Conservation (phyloP, 2,888 invertebrate species). For the Lasioglossum malachurum region DNA sequence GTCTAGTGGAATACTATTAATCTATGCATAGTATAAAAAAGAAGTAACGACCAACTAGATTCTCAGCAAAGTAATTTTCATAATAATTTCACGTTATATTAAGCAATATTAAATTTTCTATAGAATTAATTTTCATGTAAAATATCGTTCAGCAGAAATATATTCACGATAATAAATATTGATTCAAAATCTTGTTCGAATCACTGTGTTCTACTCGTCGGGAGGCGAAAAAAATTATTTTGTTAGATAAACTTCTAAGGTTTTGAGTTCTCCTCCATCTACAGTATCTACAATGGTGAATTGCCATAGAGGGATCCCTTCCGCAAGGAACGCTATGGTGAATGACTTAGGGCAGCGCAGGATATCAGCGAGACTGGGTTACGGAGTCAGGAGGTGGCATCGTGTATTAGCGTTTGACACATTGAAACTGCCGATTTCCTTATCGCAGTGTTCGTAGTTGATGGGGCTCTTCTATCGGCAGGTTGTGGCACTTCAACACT, state of each 20-base stretch:
- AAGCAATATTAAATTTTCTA: too few relatives aligned
- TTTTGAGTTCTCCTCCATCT: neutral
- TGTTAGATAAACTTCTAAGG: neutral
- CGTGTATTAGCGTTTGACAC: conserved; percentile 7
- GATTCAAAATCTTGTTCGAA: too few relatives aligned
- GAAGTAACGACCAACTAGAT: neutral
- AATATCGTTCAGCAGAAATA: too few relatives aligned
- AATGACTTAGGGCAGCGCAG: neutral
- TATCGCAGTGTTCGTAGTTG: neutral
- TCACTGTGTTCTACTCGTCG: too few relatives aligned
- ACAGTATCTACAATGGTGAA: neutral
- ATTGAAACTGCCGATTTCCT: conserved; percentile 7
- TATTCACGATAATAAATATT: too few relatives aligned
- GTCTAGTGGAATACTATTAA: neutral
- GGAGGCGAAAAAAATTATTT: too few relatives aligned
- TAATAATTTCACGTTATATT: too few relatives aligned
- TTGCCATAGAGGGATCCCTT: neutral
- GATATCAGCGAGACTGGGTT: neutral
- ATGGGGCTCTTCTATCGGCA: neutral
- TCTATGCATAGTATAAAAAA: neutral
- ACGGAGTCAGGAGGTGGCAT: neutral
- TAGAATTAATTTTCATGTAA: too few relatives aligned
- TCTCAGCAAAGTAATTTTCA: too few relatives aligned
- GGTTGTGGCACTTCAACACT: neutral
- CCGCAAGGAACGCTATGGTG: neutral